Base-by-base conservation (phyloP, 2,888 invertebrate species). In the Fragum sueziense region DNA sequence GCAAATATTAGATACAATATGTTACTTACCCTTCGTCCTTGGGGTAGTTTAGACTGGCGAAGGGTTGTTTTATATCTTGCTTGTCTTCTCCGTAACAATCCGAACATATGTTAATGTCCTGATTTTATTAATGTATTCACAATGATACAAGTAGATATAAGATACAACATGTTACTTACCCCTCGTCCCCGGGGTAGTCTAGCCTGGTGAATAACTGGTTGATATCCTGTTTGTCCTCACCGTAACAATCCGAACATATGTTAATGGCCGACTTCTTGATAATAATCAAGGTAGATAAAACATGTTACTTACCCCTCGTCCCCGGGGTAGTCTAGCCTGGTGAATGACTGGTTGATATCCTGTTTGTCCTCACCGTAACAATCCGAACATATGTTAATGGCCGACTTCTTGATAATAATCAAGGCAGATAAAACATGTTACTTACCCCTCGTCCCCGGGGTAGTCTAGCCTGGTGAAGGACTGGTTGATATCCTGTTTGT, bases 201-300 rank as follows among this genome's bases (percentile, higher is more conserved):
- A 67, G 9, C 59, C 84, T 25, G 17, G 70, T 73, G 34, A 84
- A 84, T 17, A 67, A 59, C 29, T 77, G 81, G 27, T 75, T 34
- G 20, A 81, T 73, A 33, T 84, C 79, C n/a, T 81, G 75, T n/a
- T 61, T 69, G 65, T 84, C 84, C 3, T 27, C 62, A 17, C 69
- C 52, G 68, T 84, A 84, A 73, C 84, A 84, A n/a, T 76, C 69
- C 17, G 79, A 70, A 68, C 84, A 84, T 33, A 84, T 68, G 37
- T 52, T 62, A 0, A 77, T 74, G 27, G 71, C 79, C 31, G 31
- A 68, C 81, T 74, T 62, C 14, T 71, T 81, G 81, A 84, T 14
- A 81, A 59, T 22, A 81, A 51, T 0, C 84, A 80, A 34, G 70
- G 72, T 29, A 84, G 62, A 22, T 47, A n/a, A n/a, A n/a, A n/a